Evolutionary conservation across 2,797 vertebrate species (phyloP).

Genomic region (Anguilla anguilla): DNA sequence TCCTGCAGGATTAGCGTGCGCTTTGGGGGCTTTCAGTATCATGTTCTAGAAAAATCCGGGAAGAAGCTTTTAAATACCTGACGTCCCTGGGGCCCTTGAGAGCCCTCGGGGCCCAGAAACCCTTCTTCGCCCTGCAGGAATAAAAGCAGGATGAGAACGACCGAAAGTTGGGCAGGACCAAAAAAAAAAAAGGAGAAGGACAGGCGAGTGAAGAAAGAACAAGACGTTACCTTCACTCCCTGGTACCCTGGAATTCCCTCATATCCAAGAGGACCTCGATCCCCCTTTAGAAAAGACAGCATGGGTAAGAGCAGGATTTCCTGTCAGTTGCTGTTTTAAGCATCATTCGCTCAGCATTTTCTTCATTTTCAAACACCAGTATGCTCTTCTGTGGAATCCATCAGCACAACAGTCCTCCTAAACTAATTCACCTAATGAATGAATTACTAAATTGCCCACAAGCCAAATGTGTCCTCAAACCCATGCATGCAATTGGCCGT

Average conservation of each 20-base stretch:
- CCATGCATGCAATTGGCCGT: background rate
- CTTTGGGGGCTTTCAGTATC: constrained; percentile 36
- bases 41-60: constrained; percentile 26
- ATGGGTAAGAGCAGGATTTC: background rate
- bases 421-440: background rate
- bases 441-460: background rate
- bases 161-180: background rate
- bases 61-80: constrained; percentile 62
- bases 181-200: constrained; percentile 14
- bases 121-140: constrained; percentile 69
- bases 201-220: background rate
- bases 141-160: constrained; percentile 34
- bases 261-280: constrained; percentile 67
- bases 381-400: background rate
- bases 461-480: background rate
- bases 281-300: constrained; percentile 57
- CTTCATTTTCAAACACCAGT: background rate
- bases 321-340: background rate
- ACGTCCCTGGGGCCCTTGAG: constrained; percentile 61
- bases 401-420: background rate
- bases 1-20: constrained; percentile 48
- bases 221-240: constrained; percentile 76
- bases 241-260: constrained; percentile 75
- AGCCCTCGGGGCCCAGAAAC: constrained; percentile 5
- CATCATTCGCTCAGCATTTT: background rate